A percentile compares a stretch with the other conserved stretches of the same genome.
These are phyloP conservation scores for Tetranychus cinnabarinus DNA, from an alignment of 1,140 invertebrate genomes.

Conservation along the genomic window DNA sequence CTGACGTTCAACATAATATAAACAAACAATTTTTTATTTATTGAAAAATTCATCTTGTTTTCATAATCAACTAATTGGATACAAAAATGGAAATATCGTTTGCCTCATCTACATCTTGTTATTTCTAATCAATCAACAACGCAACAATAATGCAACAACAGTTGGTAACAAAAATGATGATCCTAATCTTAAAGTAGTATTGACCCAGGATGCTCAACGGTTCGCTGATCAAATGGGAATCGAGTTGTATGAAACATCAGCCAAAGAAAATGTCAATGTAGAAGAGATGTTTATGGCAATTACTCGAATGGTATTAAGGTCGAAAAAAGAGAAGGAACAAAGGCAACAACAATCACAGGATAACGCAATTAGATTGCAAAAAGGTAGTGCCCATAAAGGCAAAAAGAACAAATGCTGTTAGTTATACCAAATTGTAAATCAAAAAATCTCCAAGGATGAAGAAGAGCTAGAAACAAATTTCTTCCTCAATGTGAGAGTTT, in stretches of 20 bases:
- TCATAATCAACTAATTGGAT: background rate
- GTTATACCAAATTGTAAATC: background rate
- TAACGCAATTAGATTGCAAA: background rate
- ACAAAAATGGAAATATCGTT: background rate
- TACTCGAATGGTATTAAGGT: slow-evolving; percentile 38
- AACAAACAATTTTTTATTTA: too few species aligned
- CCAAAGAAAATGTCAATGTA: slow-evolving; percentile 96
- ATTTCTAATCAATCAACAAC: too few species aligned
- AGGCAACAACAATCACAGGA: background rate
- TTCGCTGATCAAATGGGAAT: slow-evolving; percentile 94
- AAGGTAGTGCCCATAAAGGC: background rate
- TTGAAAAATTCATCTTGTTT: too few species aligned
- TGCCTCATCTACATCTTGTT: too few species aligned
- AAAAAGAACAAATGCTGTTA: slow-evolving; percentile 2
- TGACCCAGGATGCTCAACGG: slow-evolving; percentile 83
- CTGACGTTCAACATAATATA: too few species aligned
- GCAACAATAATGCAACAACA: slow-evolving; percentile 22
- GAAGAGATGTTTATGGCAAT: slow-evolving; percentile 70
- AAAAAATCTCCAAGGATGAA: too few species aligned
- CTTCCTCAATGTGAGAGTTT: too few species aligned
- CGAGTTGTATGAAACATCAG: slow-evolving; percentile 89
- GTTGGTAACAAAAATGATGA: slow-evolving; percentile 99
- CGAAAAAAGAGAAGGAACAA: slow-evolving; percentile 22
- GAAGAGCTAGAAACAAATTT: too few species aligned
- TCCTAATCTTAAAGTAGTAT: slow-evolving; percentile 82